Base-by-base conservation (phyloP, 23 tunicate genomes). In the Botrylloides violaceus region DNA sequence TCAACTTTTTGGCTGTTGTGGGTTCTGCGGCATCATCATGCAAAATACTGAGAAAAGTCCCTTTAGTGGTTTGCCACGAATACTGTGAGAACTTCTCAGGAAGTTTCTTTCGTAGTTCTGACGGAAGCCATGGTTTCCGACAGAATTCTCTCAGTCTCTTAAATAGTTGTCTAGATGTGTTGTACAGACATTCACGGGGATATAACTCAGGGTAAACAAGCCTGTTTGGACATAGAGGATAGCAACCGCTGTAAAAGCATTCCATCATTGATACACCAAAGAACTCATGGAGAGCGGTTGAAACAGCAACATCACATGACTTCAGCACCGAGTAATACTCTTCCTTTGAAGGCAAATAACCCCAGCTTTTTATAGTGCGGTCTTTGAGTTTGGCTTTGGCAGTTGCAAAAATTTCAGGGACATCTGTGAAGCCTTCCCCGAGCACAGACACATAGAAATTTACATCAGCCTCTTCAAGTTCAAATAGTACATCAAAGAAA, bases 211-310 rank as follows among this genome's bases (percentile, higher is more conserved):
- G 98, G 43, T 92, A 92, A 21, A 66, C 53, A 23, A 92, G 80
- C 22, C 82, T 48, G 71, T 84, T 92, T 3, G 98, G 98, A 61
- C 92, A 84, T 20, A 92, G 58, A 0, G 98, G 98, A 58, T 65
- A 84, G 58, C 93, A 92, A n/a, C 92, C 87, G 7, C 66, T 35
- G 30, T 9, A 31, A 7, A 58, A 79, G 21, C 95, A 92, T 59
- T 92, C 98, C 50, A 92, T 9, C 92, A 92, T 84, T 2, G 92
- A 71, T 2, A 92, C 98, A 25, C 98, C 98, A 79, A 92, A 84
- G 61, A 92, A 92, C 49, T 92, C 98, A 76, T 92, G 98, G 26
- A 53, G 47, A 3, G 98, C 98, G 2, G 98, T 92, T 0, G 98
- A 92, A 0, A 92, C 86, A 36, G 77, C 98, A 53, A 92, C 83